phyloP scores from a whole-genome alignment of 2,888 invertebrate species.

The Aphidoletes aphidimyza region DNA sequence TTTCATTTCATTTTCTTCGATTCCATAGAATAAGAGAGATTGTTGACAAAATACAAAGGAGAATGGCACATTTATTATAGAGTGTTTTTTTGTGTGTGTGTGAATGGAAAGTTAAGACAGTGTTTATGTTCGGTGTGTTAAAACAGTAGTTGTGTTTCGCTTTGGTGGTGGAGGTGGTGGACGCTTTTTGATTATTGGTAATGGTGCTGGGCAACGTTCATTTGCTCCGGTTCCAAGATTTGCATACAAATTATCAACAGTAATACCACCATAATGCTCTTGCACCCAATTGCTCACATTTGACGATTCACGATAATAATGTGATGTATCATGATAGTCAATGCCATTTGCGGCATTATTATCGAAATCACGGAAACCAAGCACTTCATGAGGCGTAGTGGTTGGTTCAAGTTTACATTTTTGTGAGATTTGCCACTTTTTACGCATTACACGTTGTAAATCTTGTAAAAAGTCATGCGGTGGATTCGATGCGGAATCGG shows the following conservation, averaged over 20 bases:
- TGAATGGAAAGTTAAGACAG: neutral
- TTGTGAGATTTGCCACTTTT: constrained; percentile 93
- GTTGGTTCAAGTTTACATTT: constrained; percentile 88
- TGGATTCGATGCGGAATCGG: constrained; percentile 78
- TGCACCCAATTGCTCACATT: constrained; percentile 91
- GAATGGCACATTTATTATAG: constrained; percentile 47
- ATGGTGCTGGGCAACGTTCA: constrained; percentile 59
- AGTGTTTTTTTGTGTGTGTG: too few relatives aligned
- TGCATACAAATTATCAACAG: constrained; percentile 76
- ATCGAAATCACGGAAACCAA: constrained; percentile 84
- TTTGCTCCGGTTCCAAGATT: constrained; percentile 71
- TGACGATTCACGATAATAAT: constrained; percentile 69
- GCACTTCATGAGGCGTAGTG: constrained; percentile 90
- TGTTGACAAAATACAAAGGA: constrained; percentile 44
- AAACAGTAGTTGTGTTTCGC: constrained; percentile 86
- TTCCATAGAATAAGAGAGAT: neutral
- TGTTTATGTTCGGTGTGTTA: constrained; percentile 69
- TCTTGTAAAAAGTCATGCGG: constrained; percentile 87
- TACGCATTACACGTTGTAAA: constrained; percentile 90
- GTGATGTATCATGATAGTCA: constrained; percentile 60
- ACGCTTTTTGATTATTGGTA: constrained; percentile 71
- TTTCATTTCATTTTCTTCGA: neutral
- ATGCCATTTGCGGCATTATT: neutral
- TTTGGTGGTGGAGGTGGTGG: constrained; percentile 93
- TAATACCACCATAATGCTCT: constrained; percentile 78